phyloP scores from a whole-genome alignment of 2,113 vertebrate species.

The Gasterosteus aculeatus region DNA sequence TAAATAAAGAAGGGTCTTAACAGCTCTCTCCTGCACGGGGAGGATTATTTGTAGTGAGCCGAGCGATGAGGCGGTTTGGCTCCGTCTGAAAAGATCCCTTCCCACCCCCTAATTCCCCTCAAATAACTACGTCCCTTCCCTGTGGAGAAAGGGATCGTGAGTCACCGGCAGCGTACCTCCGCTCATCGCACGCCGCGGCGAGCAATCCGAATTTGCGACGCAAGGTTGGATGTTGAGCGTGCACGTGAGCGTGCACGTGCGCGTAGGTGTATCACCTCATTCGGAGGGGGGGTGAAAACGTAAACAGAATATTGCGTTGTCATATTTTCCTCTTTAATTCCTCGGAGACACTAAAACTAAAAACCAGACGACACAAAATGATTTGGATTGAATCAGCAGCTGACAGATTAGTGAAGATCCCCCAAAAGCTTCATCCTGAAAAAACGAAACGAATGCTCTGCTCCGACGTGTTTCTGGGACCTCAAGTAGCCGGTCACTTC shows the following conservation, averaged over 20 bases:
- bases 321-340: neutral
- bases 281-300: neutral
- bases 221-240: neutral
- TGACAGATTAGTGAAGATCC: neutral
- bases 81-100: slow-evolving; percentile 50
- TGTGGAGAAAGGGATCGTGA: slow-evolving; percentile 50
- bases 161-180: slow-evolving; percentile 49
- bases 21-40: slow-evolving; percentile 23
- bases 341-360: neutral
- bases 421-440: neutral
- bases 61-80: slow-evolving; percentile 46
- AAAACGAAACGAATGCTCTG: no score
- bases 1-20: neutral
- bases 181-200: slow-evolving; percentile 34
- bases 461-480: no score
- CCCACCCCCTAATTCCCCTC: slow-evolving; percentile 53
- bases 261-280: neutral
- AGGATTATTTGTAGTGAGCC: slow-evolving; percentile 37
- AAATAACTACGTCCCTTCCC: slow-evolving; percentile 61
- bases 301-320: neutral
- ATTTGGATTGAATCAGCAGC: slow-evolving; percentile 7
- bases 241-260: neutral
- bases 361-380: neutral
- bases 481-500: no score
- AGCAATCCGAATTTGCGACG: slow-evolving; percentile 64